These are phyloP conservation scores for Baryphthengus martii DNA, from an alignment of 2,113 vertebrate genomes.

Conservation along the genomic window DNA sequence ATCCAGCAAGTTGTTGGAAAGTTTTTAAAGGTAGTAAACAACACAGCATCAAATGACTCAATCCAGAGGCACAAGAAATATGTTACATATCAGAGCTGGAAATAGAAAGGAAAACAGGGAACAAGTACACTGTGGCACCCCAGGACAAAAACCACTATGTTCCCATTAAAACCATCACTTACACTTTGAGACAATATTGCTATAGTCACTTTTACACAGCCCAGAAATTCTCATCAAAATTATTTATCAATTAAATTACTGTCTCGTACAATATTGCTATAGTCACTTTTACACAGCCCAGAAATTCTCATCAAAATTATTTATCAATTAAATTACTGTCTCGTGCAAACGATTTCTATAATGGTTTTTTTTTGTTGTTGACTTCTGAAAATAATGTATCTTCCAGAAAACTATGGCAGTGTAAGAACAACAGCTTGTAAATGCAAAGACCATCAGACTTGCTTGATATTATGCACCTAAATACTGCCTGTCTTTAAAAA, in stretches of 20 bases:
- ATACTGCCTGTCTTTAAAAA: neutral
- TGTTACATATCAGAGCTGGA: accelerated
- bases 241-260: neutral
- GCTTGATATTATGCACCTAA: neutral
- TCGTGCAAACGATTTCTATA: neutral
- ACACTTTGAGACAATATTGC: neutral
- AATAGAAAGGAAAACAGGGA: neutral
- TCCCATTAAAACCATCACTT: neutral
- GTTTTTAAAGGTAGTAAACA: neutral
- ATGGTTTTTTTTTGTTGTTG: neutral
- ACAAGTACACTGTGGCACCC: neutral
- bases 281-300: neutral
- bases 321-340: neutral
- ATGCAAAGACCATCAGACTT: neutral
- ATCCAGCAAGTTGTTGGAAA: neutral
- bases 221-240: neutral
- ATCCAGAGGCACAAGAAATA: neutral
- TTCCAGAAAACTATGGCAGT: neutral
- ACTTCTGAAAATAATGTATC: neutral
- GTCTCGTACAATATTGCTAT: neutral
- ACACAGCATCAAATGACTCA: neutral
- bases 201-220: neutral
- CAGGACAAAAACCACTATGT: neutral
- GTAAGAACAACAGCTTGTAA: neutral
- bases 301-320: neutral